Percentiles rank a stretch among this genome's conserved stretches.
Conservation (phyloP, 2,888 invertebrate species). For the Pseudococcus viburni region DNA sequence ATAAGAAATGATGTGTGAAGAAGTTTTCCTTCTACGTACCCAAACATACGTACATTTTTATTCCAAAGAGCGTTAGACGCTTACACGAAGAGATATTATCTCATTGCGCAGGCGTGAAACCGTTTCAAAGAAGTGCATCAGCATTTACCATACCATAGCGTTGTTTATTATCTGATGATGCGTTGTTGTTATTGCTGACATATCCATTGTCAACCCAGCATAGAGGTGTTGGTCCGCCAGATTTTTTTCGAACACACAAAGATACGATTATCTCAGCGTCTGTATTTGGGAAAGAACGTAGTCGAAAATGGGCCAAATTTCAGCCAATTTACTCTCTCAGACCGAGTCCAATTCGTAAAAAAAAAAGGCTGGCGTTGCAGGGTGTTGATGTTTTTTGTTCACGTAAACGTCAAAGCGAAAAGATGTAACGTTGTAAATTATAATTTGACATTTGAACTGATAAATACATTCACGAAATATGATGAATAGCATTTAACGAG, state of each 20-base stretch:
- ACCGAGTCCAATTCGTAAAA: neutral
- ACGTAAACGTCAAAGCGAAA: neutral
- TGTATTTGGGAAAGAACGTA: neutral
- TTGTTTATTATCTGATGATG: constrained; percentile 60
- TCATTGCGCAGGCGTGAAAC: constrained; percentile 59
- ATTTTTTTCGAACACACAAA: neutral
- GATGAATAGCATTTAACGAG: constrained; percentile 48
- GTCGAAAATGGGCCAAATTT: neutral
- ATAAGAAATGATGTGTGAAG: neutral
- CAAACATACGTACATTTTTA: neutral
- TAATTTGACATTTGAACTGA: constrained; percentile 41
- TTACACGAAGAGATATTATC: neutral
- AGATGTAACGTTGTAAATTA: constrained; percentile 41
- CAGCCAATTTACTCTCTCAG: neutral
- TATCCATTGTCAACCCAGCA: constrained; percentile 49
- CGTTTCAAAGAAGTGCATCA: constrained; percentile 39
- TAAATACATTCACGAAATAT: constrained; percentile 30
- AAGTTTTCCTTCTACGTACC: neutral
- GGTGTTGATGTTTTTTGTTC: constrained; percentile 18
- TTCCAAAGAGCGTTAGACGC: neutral
- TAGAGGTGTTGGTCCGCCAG: neutral
- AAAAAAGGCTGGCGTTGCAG: neutral
- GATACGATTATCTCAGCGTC: neutral
- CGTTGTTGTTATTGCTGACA: constrained; percentile 51
- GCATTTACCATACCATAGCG: constrained; percentile 42